Conservation (phyloP, 2,797 vertebrate genomes). For the Siniperca undulata region DNA sequence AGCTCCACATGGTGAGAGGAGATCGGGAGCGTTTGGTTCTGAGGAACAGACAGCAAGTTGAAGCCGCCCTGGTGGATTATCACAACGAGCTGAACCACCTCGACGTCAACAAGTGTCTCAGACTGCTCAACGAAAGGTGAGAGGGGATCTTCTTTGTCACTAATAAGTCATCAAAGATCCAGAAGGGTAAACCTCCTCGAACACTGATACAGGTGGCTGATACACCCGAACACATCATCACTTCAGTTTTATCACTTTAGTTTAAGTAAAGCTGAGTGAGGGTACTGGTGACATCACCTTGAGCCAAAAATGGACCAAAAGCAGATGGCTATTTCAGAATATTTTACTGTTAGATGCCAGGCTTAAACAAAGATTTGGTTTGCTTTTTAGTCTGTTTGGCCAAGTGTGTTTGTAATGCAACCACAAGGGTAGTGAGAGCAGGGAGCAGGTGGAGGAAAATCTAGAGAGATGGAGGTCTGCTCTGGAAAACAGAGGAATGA, state of each 20-base stretch:
- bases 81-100: conserved; percentile 83
- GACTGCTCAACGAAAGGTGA: conserved; percentile 77
- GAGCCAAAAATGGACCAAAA: background rate
- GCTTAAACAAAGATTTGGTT: background rate
- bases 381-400: too few species aligned
- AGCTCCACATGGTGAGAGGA: conserved; percentile 58
- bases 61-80: conserved; percentile 68
- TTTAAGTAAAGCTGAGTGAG: too few species aligned
- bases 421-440: too few species aligned
- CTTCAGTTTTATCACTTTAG: too few species aligned
- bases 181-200: background rate
- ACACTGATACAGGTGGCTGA: too few species aligned
- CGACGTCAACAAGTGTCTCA: conserved; percentile 73
- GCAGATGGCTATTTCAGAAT: background rate
- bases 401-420: too few species aligned
- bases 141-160: background rate
- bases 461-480: too few species aligned
- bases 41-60: conserved; percentile 74
- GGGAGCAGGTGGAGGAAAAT: too few species aligned
- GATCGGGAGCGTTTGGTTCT: conserved; percentile 68
- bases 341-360: background rate
- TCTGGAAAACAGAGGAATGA: too few species aligned
- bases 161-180: background rate
- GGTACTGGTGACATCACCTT: too few species aligned
- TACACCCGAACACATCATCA: background rate